phyloP scores from a whole-genome alignment of 2,797 vertebrate species.

The Poecilia picta region DNA sequence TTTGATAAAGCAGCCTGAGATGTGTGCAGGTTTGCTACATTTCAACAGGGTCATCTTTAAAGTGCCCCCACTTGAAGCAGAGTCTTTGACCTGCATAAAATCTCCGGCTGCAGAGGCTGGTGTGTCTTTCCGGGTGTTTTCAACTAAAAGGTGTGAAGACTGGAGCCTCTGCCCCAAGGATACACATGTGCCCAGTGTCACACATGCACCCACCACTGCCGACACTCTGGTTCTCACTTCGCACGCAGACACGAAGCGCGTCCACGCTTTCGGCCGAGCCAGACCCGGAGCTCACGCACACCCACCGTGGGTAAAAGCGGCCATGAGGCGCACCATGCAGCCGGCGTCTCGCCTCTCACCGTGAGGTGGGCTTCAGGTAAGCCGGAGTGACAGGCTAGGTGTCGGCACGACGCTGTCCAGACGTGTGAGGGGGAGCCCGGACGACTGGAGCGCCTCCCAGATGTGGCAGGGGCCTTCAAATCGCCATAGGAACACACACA shows the following conservation, averaged over 20 bases:
- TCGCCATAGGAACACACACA: background rate
- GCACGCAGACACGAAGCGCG: slow-evolving; percentile 24
- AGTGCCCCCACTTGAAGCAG: slow-evolving; percentile 1
- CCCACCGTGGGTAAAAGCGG: slow-evolving; percentile 18
- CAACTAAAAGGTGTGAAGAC: slow-evolving; percentile 73
- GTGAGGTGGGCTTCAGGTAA: slow-evolving; percentile 74
- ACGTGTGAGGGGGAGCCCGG: slow-evolving; percentile 44
- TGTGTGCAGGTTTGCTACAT: background rate
- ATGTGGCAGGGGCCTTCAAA: slow-evolving; percentile 60
- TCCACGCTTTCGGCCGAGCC: slow-evolving; percentile 20
- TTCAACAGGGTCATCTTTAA: background rate
- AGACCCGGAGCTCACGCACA: slow-evolving; percentile 10
- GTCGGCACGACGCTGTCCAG: slow-evolving; percentile 62
- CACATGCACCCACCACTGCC: slow-evolving; percentile 25
- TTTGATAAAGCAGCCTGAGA: background rate
- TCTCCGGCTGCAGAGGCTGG: slow-evolving; percentile 37
- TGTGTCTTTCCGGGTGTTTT: slow-evolving; percentile 66
- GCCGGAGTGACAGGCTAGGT: slow-evolving; percentile 69
- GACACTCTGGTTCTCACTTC: slow-evolving; percentile 36
- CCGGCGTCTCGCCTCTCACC: slow-evolving; percentile 43
- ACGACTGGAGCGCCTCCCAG: slow-evolving; percentile 65
- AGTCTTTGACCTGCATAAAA: slow-evolving; percentile 54
- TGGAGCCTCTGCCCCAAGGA: slow-evolving; percentile 62
- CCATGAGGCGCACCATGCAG: slow-evolving; percentile 38
- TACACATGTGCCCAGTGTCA: slow-evolving; percentile 56